Conservation (phyloP, 2,113 vertebrate species). For the Pao palembangensis region DNA sequence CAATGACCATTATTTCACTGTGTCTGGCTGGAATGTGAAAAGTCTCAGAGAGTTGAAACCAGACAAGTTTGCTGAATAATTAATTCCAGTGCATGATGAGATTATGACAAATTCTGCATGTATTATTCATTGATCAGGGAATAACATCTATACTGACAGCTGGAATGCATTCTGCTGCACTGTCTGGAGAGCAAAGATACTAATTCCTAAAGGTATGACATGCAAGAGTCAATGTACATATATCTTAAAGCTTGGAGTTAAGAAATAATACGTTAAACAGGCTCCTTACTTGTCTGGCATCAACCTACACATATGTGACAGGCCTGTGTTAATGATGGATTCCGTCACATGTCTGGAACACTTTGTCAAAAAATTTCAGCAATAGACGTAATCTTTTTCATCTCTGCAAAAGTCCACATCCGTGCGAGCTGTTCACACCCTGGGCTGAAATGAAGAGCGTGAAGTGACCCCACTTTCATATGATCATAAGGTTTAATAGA, state of each 20-base stretch:
- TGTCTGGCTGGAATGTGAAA: slow-evolving; percentile 20
- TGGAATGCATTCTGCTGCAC: slow-evolving; percentile 41
- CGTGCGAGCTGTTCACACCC: background rate
- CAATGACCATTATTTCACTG: background rate
- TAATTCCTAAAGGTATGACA: too few species aligned
- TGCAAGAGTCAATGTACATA: too few species aligned
- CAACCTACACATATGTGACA: slow-evolving; percentile 6
- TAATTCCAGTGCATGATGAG: slow-evolving; percentile 47
- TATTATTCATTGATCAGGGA: slow-evolving; percentile 57
- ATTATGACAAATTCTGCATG: slow-evolving; percentile 29
- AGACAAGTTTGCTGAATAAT: slow-evolving; percentile 41
- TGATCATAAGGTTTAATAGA: slow-evolving; percentile 23
- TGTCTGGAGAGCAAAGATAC: background rate
- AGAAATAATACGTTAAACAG: too few species aligned
- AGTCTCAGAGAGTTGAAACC: slow-evolving; percentile 32
- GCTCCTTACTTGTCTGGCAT: background rate
- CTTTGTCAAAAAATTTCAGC: slow-evolving; percentile 17
- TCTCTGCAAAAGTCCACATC: background rate
- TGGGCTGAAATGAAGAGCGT: slow-evolving; percentile 2
- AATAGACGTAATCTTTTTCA: background rate
- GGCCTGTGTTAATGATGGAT: slow-evolving; percentile 12
- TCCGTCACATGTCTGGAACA: background rate
- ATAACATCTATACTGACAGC: slow-evolving; percentile 44
- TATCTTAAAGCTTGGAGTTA: too few species aligned
- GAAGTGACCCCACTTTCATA: slow-evolving; percentile 22